Conservation (phyloP, 2,113 vertebrate species). For the Diglossa brunneiventris region DNA sequence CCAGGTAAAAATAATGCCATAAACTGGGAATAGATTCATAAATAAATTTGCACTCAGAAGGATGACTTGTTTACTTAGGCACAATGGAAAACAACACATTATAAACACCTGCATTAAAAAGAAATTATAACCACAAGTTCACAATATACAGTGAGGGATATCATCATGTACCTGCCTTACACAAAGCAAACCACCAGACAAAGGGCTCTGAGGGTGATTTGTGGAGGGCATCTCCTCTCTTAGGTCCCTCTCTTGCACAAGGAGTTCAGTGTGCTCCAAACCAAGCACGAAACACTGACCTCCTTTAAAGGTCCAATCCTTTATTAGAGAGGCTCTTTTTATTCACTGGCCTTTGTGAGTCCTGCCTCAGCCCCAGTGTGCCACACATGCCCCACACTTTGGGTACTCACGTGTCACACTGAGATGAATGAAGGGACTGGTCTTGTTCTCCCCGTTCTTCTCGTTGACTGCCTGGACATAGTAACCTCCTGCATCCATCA, state of each 20-base stretch:
- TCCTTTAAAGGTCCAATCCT: neutral
- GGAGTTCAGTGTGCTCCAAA: neutral
- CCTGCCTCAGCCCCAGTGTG: neutral
- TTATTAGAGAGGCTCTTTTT: neutral
- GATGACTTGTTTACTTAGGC: constrained; percentile 52
- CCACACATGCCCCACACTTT: neutral
- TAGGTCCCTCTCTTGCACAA: neutral
- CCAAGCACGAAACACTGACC: neutral
- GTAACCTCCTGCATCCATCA: constrained; percentile 80
- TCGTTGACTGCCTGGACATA: constrained; percentile 89
- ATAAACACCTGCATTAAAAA: constrained; percentile 34
- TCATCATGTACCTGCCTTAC: constrained; percentile 3
- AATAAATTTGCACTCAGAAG: constrained; percentile 40
- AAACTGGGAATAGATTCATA: constrained; percentile 40
- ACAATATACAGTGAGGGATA: constrained; percentile 11
- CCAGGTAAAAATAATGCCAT: constrained; percentile 25
- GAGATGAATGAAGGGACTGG: constrained; percentile 80
- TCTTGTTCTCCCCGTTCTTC: constrained; percentile 87
- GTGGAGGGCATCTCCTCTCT: neutral
- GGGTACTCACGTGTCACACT: constrained; percentile 78
- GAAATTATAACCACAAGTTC: constrained; percentile 37
- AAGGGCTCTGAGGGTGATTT: neutral
- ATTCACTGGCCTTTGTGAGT: neutral
- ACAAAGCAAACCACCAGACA: neutral
- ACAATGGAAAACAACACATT: constrained; percentile 41